Evolutionary conservation across 2,797 vertebrate species (phyloP).

Genomic region (Pseudochaenichthys georgianus): DNA sequence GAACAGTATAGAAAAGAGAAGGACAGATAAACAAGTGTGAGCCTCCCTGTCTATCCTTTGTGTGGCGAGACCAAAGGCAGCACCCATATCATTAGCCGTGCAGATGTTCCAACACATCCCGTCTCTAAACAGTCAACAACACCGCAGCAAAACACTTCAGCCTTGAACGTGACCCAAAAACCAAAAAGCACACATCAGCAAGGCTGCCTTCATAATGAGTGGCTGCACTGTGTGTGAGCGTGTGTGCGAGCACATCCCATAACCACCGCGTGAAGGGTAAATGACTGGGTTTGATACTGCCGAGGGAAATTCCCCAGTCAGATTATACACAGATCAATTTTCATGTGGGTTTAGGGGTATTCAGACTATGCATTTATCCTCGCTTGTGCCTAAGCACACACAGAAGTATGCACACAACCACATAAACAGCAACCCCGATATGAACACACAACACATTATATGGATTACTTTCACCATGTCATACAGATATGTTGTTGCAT

Average conservation of each 20-base stretch:
- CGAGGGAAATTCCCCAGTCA: constrained; percentile 71
- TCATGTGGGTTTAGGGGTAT: constrained; percentile 66
- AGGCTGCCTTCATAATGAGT: constrained; percentile 44
- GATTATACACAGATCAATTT: constrained; percentile 79
- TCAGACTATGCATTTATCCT: constrained; percentile 71
- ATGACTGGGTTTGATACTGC: constrained; percentile 71
- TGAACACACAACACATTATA: constrained; percentile 34
- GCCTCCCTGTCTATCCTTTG: constrained; percentile 12
- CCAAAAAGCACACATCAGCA: constrained; percentile 61
- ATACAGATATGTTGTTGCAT: constrained; percentile 7
- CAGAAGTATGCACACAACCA: constrained; percentile 14
- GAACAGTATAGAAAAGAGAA: not conserved
- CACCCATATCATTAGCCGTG: constrained; percentile 65
- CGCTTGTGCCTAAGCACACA: constrained; percentile 36
- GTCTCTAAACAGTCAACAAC: constrained; percentile 66
- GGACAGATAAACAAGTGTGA: not conserved
- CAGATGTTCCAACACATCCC: constrained; percentile 62
- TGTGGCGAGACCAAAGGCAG: constrained; percentile 62
- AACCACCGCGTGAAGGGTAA: constrained; percentile 71
- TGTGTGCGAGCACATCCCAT: constrained; percentile 52
- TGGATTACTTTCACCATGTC: constrained; percentile 29
- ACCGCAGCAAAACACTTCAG: constrained; percentile 56
- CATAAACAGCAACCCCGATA: not conserved
- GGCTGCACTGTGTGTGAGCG: constrained; percentile 37
- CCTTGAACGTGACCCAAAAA: constrained; percentile 75